Base-by-base conservation (phyloP, 1,140 invertebrate species). In the Homalodisca vitripennis region DNA sequence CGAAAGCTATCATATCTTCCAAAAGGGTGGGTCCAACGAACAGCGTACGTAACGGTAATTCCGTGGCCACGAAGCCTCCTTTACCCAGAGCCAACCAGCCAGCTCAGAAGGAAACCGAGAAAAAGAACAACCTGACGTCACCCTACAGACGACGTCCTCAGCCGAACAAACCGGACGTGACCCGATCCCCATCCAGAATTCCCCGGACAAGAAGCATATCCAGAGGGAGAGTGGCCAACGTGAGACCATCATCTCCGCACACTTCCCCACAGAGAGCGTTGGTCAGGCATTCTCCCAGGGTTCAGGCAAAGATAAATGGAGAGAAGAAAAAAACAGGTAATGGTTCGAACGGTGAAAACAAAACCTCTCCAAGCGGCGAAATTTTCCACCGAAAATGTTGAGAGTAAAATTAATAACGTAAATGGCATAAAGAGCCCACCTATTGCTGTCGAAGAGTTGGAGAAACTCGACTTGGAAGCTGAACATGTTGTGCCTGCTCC, bases 31-130 rank as follows among this genome's bases (percentile, higher is more conserved):
- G 31, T 26, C 53, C 69, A 20, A 12, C 53, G n/a, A 34, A 60
- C 3, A 66, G 41, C 26, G 27, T 55, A 24, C 51, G 46, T 14
- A 55, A 30, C 10, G 10, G 3, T 27, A 66, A 34, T 57, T 22
- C 46, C 3, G 14, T 70, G 12, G 63, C 41, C n/a, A 27, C 69
- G 22, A 70, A 67, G 26, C 69, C 69, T 31, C 69, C 69, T 2
- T 47, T 70, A 14, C 69, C 67, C 6, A 68, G 60, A 34, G 32
- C 30, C 2, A 70, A 1, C 57, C 68, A 27, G 47, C 41, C 14
- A 41, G 41, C 29, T 2, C 66, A 13, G 46, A 67, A 67, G 20
- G 20, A 57, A 68, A 57, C 30, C 22, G 24, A 51, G 1, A 55
- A 60, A 68, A 3, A 3, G 24, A 65, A 65, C 32, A 63, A 17